Base-by-base conservation (phyloP, 2,113 vertebrate genomes). In the Gallinago jamesoni region DNA sequence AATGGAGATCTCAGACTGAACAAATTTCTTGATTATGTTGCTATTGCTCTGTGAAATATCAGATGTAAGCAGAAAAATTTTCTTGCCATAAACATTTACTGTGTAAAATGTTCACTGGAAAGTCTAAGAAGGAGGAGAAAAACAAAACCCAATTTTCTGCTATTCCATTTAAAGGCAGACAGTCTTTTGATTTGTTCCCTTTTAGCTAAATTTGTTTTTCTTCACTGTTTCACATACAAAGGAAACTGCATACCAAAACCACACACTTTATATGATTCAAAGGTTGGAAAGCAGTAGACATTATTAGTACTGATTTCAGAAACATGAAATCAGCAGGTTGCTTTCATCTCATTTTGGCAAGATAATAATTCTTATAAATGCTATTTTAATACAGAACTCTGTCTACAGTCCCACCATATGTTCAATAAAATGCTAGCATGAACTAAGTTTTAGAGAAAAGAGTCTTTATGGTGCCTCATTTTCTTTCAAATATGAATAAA, bases 211-310 rank as follows among this genome's bases (percentile, higher is more conserved):
- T 90, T 73, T 94, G 57, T 67, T 97, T 97, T 96, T 94, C 87
- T 92, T 93, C 66, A 83, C 62, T 94, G 66, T 97, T 97, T 97
- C 96, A 92, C 35, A 30, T 91, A 96, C 82, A 93, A 87, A 94
- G 67, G 69, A 91, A 97, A 97, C 87, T 97, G 86, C 89, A 95
- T 93, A 96, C 90, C 80, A 97, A 97, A 98, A 50, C 67, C 92
- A 94, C 60, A 92, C 56, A 50, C 69, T 95, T 95, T 66, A 74
- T 92, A 90, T 67, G 63, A 87, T 93, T 89, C 25, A 94, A 67
- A 94, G 94, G 41, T 27, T 92, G 76, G 86, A 88, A 95, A 82
- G 41, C 87, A 93, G 45, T 17, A 68, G 63, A 88, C 53, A 45
- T 84, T 94, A 94, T 30, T 70, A 63, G 66, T 66, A 22, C 72